Evolutionary conservation across 2,113 vertebrate genomes (phyloP).

Genomic region (Dipodomys ordii): DNA sequence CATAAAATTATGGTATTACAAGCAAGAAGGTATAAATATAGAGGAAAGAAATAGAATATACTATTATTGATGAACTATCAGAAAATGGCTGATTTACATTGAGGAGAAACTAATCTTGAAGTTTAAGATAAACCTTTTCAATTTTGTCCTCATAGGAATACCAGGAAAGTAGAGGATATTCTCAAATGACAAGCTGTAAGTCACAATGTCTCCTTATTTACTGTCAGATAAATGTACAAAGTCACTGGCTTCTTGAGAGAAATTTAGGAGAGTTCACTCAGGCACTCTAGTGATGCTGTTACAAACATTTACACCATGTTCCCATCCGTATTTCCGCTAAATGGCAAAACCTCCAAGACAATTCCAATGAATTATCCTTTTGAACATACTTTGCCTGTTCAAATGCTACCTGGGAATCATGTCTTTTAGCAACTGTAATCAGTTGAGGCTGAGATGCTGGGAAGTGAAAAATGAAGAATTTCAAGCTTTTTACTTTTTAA

Average conservation of each 20-base stretch:
- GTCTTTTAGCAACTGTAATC: constrained; percentile 46
- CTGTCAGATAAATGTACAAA: constrained; percentile 1
- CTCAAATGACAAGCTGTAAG: constrained; percentile 4
- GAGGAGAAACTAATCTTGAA: neutral
- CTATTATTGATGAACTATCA: neutral
- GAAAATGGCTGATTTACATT: constrained; percentile 1
- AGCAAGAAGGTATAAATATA: neutral
- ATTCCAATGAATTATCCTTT: constrained; percentile 33
- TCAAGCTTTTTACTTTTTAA: constrained; percentile 1
- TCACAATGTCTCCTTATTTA: constrained; percentile 45
- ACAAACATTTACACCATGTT: constrained; percentile 6
- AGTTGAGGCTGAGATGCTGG: neutral
- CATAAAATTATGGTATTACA: constrained; percentile 53
- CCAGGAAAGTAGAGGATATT: constrained; percentile 10
- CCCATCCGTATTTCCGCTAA: constrained; percentile 14
- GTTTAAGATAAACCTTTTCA: neutral
- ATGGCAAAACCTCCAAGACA: constrained; percentile 9
- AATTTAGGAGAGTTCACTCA: neutral
- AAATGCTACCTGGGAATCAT: constrained; percentile 19
- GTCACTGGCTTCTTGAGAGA: neutral
- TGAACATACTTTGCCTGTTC: neutral
- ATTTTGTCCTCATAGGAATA: constrained; percentile 13
- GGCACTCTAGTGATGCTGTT: neutral
- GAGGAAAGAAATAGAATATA: neutral
- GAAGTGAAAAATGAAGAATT: neutral